Evolutionary conservation across 2,797 vertebrate species (phyloP).

Genomic region (Sebastes aleutianus): DNA sequence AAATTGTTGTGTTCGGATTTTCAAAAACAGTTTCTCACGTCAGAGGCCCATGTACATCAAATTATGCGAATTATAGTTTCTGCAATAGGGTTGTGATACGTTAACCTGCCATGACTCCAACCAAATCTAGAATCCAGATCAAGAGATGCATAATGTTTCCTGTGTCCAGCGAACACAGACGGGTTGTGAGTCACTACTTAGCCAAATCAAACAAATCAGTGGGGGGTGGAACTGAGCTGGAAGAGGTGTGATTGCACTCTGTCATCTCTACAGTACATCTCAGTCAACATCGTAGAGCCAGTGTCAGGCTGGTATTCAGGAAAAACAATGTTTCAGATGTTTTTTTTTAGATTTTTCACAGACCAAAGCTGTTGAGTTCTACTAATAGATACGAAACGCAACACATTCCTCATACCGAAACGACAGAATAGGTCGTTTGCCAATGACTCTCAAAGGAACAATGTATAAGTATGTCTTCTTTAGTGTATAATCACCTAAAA

Average conservation of each 20-base stretch:
- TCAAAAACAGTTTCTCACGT: background rate
- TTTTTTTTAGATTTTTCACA: background rate
- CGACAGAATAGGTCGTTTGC: too few relatives aligned
- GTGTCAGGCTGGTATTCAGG: background rate
- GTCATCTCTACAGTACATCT: conserved; percentile 1
- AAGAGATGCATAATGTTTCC: conserved; percentile 1
- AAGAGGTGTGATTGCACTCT: conserved; percentile 14
- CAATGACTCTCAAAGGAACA: too few relatives aligned
- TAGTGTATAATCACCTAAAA: background rate
- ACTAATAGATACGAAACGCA: background rate
- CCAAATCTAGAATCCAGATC: background rate
- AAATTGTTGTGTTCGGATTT: background rate
- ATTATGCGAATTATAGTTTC: background rate
- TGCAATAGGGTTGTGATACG: background rate
- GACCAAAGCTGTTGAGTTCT: background rate
- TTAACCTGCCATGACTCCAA: background rate
- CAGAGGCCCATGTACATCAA: background rate
- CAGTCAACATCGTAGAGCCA: background rate
- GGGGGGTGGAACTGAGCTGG: conserved; percentile 10
- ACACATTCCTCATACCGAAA: too few relatives aligned
- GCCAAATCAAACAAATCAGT: conserved; percentile 40
- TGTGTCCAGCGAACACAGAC: conserved; percentile 15
- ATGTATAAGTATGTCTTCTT: background rate
- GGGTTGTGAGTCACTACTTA: conserved; percentile 42
- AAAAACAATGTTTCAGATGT: background rate